phyloP scores from a whole-genome alignment of 2,113 vertebrate genomes.

The Monarcha castaneiventris region DNA sequence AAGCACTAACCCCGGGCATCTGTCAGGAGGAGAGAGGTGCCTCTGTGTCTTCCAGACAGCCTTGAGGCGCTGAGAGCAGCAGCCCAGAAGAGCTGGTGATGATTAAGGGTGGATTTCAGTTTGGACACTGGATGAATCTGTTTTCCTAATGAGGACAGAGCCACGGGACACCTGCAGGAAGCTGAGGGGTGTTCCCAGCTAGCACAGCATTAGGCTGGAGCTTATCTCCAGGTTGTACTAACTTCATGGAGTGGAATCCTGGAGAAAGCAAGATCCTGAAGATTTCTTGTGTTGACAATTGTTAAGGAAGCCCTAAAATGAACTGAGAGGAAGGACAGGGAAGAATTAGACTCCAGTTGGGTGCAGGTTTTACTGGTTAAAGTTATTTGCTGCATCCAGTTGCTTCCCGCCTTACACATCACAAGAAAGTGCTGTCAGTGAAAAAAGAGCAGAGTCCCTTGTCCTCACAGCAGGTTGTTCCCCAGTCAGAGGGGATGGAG shows the following conservation, averaged over 20 bases:
- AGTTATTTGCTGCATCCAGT: neutral
- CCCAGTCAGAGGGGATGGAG: neutral
- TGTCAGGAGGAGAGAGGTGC: constrained; percentile 1
- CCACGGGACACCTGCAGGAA: neutral
- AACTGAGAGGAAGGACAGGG: neutral
- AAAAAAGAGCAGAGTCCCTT: neutral
- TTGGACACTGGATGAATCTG: neutral
- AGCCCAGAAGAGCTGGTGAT: neutral
- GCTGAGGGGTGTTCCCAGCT: neutral
- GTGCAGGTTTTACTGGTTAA: neutral
- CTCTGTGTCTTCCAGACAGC: constrained; percentile 7
- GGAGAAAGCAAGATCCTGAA: neutral
- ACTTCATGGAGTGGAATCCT: neutral
- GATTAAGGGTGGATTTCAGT: neutral
- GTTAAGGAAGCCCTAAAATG: neutral
- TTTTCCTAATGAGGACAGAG: neutral
- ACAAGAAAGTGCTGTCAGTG: neutral
- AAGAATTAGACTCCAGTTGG: neutral
- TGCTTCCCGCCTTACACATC: neutral
- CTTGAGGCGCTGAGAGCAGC: neutral
- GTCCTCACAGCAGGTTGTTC: neutral
- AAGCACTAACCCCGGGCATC: constrained; percentile 42
- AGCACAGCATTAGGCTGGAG: neutral
- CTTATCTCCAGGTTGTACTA: neutral
- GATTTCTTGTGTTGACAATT: neutral